phyloP scores from a whole-genome alignment of 2,113 vertebrate species.

The Pteropus alecto region DNA sequence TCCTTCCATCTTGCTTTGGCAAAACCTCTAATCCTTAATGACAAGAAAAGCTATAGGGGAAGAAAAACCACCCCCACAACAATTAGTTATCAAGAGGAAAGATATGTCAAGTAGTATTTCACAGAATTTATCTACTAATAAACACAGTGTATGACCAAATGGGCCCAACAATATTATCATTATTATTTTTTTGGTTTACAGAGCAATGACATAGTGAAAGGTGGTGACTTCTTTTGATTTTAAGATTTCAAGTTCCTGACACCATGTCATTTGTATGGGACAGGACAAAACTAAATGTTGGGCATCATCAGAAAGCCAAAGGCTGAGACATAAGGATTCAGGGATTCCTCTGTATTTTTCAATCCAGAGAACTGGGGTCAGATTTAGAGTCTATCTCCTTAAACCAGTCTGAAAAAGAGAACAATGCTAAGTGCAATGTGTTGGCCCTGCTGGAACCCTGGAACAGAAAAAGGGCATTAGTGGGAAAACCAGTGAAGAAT shows the following conservation, averaged over 20 bases:
- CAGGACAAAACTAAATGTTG: background rate
- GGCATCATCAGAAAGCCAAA: background rate
- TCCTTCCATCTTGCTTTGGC: background rate
- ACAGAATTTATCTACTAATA: background rate
- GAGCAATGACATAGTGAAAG: background rate
- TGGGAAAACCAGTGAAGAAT: background rate
- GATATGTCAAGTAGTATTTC: background rate
- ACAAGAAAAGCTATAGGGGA: background rate
- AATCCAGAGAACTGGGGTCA: background rate
- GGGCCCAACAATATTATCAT: background rate
- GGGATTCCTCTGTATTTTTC: background rate
- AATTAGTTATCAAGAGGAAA: background rate
- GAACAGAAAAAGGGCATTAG: background rate
- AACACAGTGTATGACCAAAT: background rate
- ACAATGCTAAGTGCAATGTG: background rate
- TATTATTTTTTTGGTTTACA: background rate
- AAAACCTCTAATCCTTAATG: background rate
- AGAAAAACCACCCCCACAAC: background rate
- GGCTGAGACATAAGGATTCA: background rate
- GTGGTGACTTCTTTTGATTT: background rate
- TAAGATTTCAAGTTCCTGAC: background rate
- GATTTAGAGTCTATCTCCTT: background rate
- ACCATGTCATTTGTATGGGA: background rate
- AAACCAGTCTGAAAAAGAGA: background rate
- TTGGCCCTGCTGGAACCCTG: background rate